These are phyloP conservation scores for Cantharis lateralis DNA, from an alignment of 2,888 invertebrate species.

Conservation along the genomic window DNA sequence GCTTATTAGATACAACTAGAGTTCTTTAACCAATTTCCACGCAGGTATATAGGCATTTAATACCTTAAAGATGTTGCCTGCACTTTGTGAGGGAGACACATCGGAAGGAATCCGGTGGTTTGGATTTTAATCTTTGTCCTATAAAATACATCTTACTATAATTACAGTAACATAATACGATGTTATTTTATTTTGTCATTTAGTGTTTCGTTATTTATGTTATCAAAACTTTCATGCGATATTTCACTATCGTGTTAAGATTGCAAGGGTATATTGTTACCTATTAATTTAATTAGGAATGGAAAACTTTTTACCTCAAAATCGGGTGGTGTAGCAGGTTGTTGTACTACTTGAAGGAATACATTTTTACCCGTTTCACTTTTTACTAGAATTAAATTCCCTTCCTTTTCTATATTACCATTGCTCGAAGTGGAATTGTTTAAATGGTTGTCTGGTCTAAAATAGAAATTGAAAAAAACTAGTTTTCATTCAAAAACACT, in stretches of 20 bases:
- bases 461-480: slow-evolving; percentile 22
- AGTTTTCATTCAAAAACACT: slow-evolving; percentile 42
- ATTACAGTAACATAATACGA: too few species aligned
- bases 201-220: neutral
- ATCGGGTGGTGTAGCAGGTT: neutral
- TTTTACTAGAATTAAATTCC: slow-evolving; percentile 51
- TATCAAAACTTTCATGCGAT: too few species aligned
- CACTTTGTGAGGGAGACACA: too few species aligned
- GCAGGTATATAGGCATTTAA: too few species aligned
- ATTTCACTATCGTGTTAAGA: too few species aligned
- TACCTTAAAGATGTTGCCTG: too few species aligned
- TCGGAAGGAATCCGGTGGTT: too few species aligned
- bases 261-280: too few species aligned
- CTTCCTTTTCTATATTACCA: neutral
- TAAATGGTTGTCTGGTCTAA: neutral
- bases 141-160: too few species aligned
- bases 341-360: slow-evolving; percentile 52
- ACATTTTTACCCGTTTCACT: slow-evolving; percentile 55
- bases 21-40: too few species aligned
- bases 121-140: too few species aligned
- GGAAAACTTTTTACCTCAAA: neutral
- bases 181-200: neutral
- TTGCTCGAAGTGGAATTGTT: neutral
- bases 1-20: too few species aligned
- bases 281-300: neutral